Conservation (phyloP, 2,797 vertebrate species). For the Brachyalestes nurse region DNA sequence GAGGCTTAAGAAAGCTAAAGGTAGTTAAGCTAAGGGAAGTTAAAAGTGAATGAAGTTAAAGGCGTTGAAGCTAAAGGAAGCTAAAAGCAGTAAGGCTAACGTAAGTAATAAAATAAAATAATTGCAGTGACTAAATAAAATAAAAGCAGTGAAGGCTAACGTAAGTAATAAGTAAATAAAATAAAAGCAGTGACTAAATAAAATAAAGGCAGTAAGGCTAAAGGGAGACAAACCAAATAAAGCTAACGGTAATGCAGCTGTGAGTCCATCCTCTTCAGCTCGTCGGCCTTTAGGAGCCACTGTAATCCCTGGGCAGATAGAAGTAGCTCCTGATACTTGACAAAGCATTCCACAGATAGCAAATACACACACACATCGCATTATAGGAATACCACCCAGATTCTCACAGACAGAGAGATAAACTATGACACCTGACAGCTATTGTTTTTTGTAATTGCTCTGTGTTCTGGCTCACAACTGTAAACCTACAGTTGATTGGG, state of each 20-base stretch:
- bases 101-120: neutral
- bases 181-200: neutral
- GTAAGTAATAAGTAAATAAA: neutral
- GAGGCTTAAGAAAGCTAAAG: neutral
- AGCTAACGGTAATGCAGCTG: constrained; percentile 77
- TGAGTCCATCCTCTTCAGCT: constrained; percentile 92
- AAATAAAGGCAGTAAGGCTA: neutral
- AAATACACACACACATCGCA: constrained; percentile 79
- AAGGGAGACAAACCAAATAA: neutral
- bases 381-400: constrained; percentile 80
- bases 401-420: constrained; percentile 55
- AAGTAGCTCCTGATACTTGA: constrained; percentile 97
- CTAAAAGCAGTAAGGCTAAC: neutral
- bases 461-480: no score
- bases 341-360: constrained; percentile 99
- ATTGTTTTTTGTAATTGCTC: no score
- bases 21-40: neutral
- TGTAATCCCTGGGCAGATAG: constrained; percentile 97
- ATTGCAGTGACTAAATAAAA: no score
- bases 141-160: neutral
- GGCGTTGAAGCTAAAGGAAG: neutral
- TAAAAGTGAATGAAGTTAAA: neutral
- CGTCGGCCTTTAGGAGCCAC: constrained; percentile 77
- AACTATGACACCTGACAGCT: constrained; percentile 52
- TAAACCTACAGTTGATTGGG: no score